A percentile compares a stretch with the other conserved stretches of the same genome.
Evolutionary conservation across 2,888 invertebrate species (phyloP).

Genomic region (Phyllotreta cruciferae): DNA sequence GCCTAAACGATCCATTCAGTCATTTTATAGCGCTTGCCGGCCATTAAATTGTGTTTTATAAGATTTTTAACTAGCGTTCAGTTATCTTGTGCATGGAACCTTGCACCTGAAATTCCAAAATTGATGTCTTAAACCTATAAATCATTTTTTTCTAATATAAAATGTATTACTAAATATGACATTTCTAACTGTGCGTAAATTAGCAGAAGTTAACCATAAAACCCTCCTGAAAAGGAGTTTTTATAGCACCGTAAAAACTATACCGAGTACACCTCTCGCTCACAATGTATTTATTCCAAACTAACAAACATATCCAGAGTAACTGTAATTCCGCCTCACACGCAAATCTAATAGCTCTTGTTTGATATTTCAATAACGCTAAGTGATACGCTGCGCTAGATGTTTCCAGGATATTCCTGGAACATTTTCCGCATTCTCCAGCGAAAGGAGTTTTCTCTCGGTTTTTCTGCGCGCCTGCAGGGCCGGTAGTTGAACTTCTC

Average conservation of each 20-base stretch:
- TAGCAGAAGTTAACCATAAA: too few relatives aligned
- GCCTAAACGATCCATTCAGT: slow-evolving; percentile 12
- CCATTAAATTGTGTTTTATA: slow-evolving; percentile 6
- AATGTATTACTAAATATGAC: too few relatives aligned
- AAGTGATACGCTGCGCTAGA: slow-evolving; percentile 46
- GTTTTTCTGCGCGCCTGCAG: slow-evolving; percentile 4
- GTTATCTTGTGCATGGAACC: not conserved
- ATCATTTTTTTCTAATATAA: too few relatives aligned
- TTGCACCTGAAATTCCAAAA: not conserved
- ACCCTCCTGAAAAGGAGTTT: too few relatives aligned
- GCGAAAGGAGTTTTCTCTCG: slow-evolving; percentile 23
- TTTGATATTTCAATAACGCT: slow-evolving; percentile 50
- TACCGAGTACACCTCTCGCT: not conserved
- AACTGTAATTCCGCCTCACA: slow-evolving; percentile 31
- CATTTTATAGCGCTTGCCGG: slow-evolving; percentile 11
- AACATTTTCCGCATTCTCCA: slow-evolving; percentile 28
- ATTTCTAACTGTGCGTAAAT: too few relatives aligned
- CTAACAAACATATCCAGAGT: slow-evolving; percentile 9
- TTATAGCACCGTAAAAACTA: not conserved
- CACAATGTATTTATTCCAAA: slow-evolving; percentile 5
- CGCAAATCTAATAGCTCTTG: slow-evolving; percentile 39
- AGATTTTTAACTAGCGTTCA: not conserved
- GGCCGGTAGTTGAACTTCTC: not conserved
- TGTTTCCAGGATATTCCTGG: slow-evolving; percentile 36
- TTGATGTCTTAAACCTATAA: not conserved